These are phyloP conservation scores for Actinia equina DNA, from an alignment of 64 coral and sea anemone genomes.

Conservation along the genomic window DNA sequence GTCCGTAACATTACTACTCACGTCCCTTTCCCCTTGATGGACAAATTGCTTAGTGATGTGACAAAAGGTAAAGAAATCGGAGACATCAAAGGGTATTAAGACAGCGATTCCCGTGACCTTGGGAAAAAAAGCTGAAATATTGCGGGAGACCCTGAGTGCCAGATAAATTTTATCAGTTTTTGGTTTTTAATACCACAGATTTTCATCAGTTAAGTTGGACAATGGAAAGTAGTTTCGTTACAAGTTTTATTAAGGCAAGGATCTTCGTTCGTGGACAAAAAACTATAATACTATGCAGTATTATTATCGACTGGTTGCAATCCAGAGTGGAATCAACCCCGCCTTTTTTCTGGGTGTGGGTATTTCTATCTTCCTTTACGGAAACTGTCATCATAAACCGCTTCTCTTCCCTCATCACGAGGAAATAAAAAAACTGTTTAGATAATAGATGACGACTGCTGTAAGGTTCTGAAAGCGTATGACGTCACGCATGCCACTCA, in stretches of 20 bases:
- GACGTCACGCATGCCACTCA: background rate
- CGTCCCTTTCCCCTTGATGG: background rate
- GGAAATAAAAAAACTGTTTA: background rate
- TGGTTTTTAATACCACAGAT: too few relatives aligned
- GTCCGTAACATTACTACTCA: background rate
- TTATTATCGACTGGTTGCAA: background rate
- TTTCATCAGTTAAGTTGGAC: too few relatives aligned
- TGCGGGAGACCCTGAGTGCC: too few relatives aligned
- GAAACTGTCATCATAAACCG: background rate
- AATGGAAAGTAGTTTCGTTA: too few relatives aligned
- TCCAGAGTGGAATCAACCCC: background rate
- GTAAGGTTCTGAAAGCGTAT: background rate
- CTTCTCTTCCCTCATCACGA: background rate
- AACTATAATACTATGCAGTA: too few relatives aligned
- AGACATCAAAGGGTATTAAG: background rate
- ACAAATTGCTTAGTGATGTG: background rate
- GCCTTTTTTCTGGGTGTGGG: background rate
- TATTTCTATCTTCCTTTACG: background rate
- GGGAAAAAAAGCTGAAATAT: background rate
- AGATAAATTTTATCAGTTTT: too few relatives aligned
- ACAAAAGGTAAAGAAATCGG: constrained; percentile 2
- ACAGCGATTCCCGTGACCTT: background rate
- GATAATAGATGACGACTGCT: background rate
- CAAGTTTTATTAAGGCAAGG: too few relatives aligned
- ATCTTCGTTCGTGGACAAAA: too few relatives aligned